Evolutionary conservation across 2,113 vertebrate genomes (phyloP), one percentile per base, ranked within the genome.

Genomic region (Bubo scandiacus): DNA sequence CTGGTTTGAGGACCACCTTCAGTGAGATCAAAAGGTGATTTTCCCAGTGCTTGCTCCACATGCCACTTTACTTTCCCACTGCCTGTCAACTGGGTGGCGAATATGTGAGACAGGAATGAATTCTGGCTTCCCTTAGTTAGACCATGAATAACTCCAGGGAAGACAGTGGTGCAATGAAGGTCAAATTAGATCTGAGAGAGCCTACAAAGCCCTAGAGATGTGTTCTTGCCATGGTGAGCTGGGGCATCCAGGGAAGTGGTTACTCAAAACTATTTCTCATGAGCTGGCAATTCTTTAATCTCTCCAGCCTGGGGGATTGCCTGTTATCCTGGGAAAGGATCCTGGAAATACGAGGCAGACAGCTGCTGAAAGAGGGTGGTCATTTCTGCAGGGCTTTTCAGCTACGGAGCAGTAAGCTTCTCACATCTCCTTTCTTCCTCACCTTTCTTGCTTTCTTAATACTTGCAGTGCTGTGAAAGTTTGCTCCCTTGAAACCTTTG

Each of bases 1-100:
- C 90, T 97, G 92, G 71, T 90, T 92, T 81, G 80, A 93, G 86
- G 95, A 97, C 97, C 96, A 96, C 96, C 97, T 95, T 95, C 92
- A 74, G 58, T 63, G 97, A 94, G 93, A 96, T 77, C 88, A 93
- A 91, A 92, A 92, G 86, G 92, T 96, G 93, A 89, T 95, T 95
- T 90, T 93, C 91, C 85, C 66, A 81, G 20, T 51, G 65, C 75
- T 91, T 80, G 71, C 38, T 77, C 78, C 82, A 43, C 71, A 58
- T 58, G 55, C 42, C 74, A 72, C 89, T 95, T 86, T 57, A 74
- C 68, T 91, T 94, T 86, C 91, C 75, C 40, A n/a, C 38, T 63
- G 62, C 54, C 79, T 86, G 59, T 84, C 84, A 79, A 11, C 51
- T 88, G 78, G 40, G 81, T 88, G 70, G 57, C 1, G 13, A 79